Evolutionary conservation across 2,113 vertebrate species (phyloP).

Genomic region (Leucopternis melanops): DNA sequence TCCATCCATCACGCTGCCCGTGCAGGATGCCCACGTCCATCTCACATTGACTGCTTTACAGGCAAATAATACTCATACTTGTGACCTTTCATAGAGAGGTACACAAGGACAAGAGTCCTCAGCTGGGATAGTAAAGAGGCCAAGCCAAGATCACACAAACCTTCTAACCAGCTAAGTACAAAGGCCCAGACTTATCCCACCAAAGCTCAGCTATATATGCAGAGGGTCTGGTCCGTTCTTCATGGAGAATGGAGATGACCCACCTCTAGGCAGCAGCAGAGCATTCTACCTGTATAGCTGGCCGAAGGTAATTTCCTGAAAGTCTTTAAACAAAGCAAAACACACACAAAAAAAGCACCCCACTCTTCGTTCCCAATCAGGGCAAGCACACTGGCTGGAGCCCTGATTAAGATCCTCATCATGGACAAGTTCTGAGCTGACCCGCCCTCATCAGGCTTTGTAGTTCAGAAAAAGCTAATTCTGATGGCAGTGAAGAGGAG

Average conservation of each 20-base stretch:
- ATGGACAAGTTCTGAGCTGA: background rate
- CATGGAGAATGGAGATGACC: background rate
- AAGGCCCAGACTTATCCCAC: background rate
- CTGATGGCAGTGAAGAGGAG: background rate
- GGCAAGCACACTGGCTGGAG: background rate
- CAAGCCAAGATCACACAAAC: background rate
- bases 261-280: background rate
- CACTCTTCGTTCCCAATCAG: background rate
- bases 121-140: background rate
- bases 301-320: background rate
- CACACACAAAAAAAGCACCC: background rate
- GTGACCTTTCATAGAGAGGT: background rate
- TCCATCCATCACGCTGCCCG: rapidly evolving
- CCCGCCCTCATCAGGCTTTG: background rate
- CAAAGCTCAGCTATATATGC: background rate
- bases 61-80: background rate
- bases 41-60: background rate
- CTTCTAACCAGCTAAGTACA: background rate
- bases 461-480: background rate
- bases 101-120: background rate
- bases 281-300: background rate
- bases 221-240: background rate
- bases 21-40: background rate
- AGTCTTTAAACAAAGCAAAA: background rate
- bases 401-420: background rate